Base-by-base conservation (phyloP, 2,888 invertebrate genomes). In the Lycaena phlaeas region DNA sequence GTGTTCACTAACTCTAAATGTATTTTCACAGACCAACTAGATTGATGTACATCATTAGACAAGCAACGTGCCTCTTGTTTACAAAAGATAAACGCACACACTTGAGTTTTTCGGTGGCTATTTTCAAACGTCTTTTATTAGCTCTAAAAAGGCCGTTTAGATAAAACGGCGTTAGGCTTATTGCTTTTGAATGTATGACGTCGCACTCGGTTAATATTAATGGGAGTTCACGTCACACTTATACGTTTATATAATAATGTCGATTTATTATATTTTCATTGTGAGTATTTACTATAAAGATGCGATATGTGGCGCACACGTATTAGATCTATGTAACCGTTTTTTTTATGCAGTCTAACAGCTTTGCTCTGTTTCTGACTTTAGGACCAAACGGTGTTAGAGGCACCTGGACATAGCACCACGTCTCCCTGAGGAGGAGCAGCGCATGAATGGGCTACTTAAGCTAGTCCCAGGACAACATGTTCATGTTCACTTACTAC, bases 141-240 rank as follows among this genome's bases (percentile, higher is more conserved):
- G 78, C 76, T 81, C 75, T 75, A 77, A 79, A 82, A 77, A 69
- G 81, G 76, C 76, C 76, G 79, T 81, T 84, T 75, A 84, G 82
- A 84, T 82, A 79, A 81, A 66, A 50, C 53, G 52, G 65, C 64
- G 62, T 71, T 64, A 61, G 69, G 69, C 69, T 75, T 75, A 76
- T 75, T 78, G 71, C 68, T 63, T 60, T 67, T 67, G 74, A 69
- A 76, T 71, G 70, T 78, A 77, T 78, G 71, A 67, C 67, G 69
- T 66, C 59, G 22, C 63, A 63, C 62, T 69, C 45, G 43, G 15
- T 40, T 41, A 38, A 45, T 51, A 47, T 54, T 51, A 48, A 49
- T 56, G 43, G 47, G 36, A 26, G n/a, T 38, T 46, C 37, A 36
- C 34, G 39, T 38, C 40, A 42, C 40, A 42, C 15, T 25, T 14